Evolutionary conservation across 2,797 vertebrate genomes (phyloP).

Genomic region (Graptemys geographica): DNA sequence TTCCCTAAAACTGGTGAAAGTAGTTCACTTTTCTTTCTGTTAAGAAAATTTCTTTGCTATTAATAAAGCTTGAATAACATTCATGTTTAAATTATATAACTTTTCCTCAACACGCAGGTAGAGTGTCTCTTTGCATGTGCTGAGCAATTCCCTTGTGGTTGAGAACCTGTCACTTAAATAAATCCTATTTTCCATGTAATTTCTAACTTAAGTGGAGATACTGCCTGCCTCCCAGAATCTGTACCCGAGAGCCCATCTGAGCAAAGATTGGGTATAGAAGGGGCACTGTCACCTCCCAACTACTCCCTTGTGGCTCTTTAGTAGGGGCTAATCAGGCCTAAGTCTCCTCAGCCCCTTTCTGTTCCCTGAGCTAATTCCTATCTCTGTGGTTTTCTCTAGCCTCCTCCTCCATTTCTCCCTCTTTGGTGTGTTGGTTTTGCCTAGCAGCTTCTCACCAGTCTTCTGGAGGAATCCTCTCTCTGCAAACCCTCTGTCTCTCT

Average conservation of each 20-base stretch:
- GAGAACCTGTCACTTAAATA: not conserved
- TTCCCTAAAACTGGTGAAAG: not conserved
- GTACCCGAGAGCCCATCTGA: not conserved
- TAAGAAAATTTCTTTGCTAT: not conserved
- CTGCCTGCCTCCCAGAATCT: not conserved
- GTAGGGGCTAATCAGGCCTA: not conserved
- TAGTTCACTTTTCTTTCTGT: accelerated
- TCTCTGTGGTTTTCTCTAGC: not conserved
- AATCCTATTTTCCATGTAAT: not conserved
- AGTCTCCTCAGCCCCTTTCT: not conserved
- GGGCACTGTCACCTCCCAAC: not conserved
- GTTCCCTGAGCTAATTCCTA: not conserved
- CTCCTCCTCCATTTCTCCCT: not conserved
- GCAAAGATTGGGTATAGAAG: not conserved
- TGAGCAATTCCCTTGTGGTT: not conserved
- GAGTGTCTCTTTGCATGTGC: not conserved
- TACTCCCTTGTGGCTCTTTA: not conserved
- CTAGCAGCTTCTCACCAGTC: not conserved
- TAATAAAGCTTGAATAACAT: not conserved
- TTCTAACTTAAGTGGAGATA: not conserved
- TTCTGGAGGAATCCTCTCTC: too few relatives aligned
- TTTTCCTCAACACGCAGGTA: not conserved
- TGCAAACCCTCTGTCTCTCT: not conserved
- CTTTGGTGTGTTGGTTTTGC: not conserved
- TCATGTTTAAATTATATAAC: not conserved